Evolutionary conservation across 2,113 vertebrate genomes (phyloP).

Genomic region (Anarhynchus alexandrinus): DNA sequence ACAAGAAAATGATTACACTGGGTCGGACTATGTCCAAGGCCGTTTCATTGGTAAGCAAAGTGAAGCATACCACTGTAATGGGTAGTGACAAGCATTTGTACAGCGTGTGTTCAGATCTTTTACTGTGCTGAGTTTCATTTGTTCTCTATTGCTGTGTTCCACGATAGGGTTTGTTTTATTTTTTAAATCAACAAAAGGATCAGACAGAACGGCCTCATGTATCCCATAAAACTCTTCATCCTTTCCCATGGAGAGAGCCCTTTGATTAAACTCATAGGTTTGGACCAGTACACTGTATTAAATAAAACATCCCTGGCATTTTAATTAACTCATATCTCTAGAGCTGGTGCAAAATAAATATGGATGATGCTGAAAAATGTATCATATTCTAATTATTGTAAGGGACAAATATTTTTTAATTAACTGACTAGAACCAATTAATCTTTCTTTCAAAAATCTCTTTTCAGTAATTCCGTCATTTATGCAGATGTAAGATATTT

Average conservation of each 20-base stretch:
- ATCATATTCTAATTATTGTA: neutral
- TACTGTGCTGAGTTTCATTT: neutral
- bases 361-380: neutral
- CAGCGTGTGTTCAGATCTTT: neutral
- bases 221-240: neutral
- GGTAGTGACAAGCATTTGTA: neutral
- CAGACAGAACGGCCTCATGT: neutral
- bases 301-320: neutral
- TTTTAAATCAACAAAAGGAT: neutral
- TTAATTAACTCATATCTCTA: neutral
- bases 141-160: neutral
- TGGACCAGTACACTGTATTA: neutral
- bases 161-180: fast-evolving
- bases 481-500: neutral
- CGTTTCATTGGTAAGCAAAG: neutral
- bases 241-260: neutral
- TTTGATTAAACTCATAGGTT: neutral
- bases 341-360: neutral
- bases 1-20: neutral
- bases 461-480: neutral
- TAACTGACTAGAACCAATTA: neutral
- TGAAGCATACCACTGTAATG: neutral
- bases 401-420: neutral
- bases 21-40: neutral
- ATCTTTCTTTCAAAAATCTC: neutral